Evolutionary conservation across 2,113 vertebrate genomes (phyloP), one percentile per base, ranked within the genome.

Genomic region (Cavia porcellus): DNA sequence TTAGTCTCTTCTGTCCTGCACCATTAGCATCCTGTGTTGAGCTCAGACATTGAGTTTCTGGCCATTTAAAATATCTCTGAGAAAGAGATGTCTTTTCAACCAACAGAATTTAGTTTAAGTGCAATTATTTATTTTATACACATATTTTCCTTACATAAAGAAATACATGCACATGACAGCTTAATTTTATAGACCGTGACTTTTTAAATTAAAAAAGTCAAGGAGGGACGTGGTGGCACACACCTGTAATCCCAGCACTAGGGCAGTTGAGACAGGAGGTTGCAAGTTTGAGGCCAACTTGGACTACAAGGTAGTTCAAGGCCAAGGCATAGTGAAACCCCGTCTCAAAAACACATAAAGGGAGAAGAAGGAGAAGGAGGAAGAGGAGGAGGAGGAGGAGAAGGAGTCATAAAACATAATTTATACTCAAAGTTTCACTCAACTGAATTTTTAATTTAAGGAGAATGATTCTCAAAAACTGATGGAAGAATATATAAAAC

Each of bases 401-500:
- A 8, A 50, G 47, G 47, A 52, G 14, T 88, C 64, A 88, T 61
- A 47, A 61, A 95, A 93, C 77, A 94, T 74, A 68, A 94, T 84
- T 88, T 90, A 50, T 24, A 80, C 86, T 86, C 82, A 83, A 50
- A 92, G 81, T 45, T 80, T 94, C 38, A 94, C 10, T 19, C 22
- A 62, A 47, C 80, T 64, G 55, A 90, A 90, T 30, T 89, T 96
- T 96, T 96, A 77, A 82, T 80, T 86, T 30, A 97, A 94, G 50
- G 2, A 47, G n/a, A 97, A 86, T 80, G 25, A 66, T 24, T 80
- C 72, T 92, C 25, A 32, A 90, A 94, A 95, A 79, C 28, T 79
- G 28, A 88, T 55, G 30, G 24, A 61, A 82, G 68, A 84, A 38
- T 72, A 86, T 62, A 1, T 85, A 86, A 95, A 92, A 87, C 42